A percentile compares a stretch with the other conserved stretches of the same genome.
Evolutionary conservation across 2,113 vertebrate genomes (phyloP).

Genomic region (Thermophis baileyi): DNA sequence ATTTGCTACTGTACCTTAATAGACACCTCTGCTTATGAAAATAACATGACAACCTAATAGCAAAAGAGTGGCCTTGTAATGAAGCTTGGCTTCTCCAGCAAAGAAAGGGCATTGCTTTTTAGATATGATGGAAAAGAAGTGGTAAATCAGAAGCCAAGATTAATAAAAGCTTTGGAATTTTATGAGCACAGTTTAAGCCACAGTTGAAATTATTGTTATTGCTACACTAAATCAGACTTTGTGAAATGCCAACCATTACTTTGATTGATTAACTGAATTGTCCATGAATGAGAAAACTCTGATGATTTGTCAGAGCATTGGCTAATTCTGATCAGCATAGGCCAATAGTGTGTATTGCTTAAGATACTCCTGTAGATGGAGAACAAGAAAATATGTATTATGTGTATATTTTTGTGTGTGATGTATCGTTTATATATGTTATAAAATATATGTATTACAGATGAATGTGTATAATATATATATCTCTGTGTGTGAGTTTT

Average conservation of each 20-base stretch:
- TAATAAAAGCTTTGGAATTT: constrained; percentile 66
- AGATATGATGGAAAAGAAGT: constrained; percentile 61
- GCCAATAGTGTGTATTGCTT: constrained; percentile 43
- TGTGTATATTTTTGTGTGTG: not conserved
- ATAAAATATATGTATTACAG: not conserved
- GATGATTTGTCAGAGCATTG: constrained; percentile 45
- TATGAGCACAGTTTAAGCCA: constrained; percentile 57
- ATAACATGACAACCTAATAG: constrained; percentile 37
- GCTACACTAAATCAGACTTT: constrained; percentile 64
- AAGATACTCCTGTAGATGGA: constrained; percentile 54
- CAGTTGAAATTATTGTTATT: constrained; percentile 65
- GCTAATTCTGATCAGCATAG: constrained; percentile 43
- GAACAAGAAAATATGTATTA: constrained; percentile 8
- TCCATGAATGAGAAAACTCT: constrained; percentile 39
- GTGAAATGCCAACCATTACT: constrained; percentile 53
- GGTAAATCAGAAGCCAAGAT: constrained; percentile 65
- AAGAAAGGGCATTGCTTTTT: constrained; percentile 56
- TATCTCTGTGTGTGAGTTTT: not conserved
- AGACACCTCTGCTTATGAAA: not conserved
- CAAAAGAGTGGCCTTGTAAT: constrained; percentile 50
- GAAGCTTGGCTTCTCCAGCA: constrained; percentile 32
- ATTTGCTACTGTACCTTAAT: not conserved
- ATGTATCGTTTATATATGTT: not conserved
- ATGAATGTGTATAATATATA: not conserved
- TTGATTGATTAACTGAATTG: constrained; percentile 57